Percentiles rank a stretch among this genome's conserved stretches.
Conservation (phyloP, 2,888 invertebrate genomes). For the Bedellia somnulentella region DNA sequence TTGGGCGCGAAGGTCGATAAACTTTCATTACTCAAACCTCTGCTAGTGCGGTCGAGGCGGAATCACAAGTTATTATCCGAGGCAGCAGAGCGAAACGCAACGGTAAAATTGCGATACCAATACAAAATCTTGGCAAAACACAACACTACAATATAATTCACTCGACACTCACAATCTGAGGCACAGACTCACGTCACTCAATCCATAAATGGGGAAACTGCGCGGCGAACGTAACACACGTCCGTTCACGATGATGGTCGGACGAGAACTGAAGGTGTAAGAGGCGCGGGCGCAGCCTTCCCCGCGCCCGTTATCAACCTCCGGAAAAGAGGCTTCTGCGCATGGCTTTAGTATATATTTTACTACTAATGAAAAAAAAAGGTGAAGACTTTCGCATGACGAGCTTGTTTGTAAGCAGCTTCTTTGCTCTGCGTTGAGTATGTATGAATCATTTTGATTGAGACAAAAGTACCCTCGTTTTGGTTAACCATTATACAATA, state of each 20-base stretch:
- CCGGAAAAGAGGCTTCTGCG: no score
- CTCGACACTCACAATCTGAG: conserved; percentile 2
- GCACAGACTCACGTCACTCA: conserved; percentile 1
- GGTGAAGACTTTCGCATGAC: no score
- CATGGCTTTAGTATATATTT: no score
- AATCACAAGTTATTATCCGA: conserved; percentile 50
- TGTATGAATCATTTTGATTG: no score
- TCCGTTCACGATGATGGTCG: conserved; percentile 22
- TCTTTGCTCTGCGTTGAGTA: no score
- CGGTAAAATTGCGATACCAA: conserved; percentile 31
- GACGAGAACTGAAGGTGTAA: conserved; percentile 35
- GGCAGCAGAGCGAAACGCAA: conserved; percentile 47
- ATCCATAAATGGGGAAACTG: not conserved
- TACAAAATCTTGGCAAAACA: conserved; percentile 15
- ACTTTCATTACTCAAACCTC: conserved; percentile 2
- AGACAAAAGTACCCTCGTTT: no score
- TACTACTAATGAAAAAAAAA: no score
- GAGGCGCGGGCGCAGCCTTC: conserved; percentile 13
- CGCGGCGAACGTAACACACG: conserved; percentile 14
- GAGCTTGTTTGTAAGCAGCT: no score
- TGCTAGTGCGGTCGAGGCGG: conserved; percentile 26
- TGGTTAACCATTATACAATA: no score
- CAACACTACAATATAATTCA: conserved; percentile 14
- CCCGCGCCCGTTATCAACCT: no score
- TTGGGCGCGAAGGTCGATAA: conserved; percentile 3